Conservation (phyloP, 2,113 vertebrate genomes). For the Upupa epops region DNA sequence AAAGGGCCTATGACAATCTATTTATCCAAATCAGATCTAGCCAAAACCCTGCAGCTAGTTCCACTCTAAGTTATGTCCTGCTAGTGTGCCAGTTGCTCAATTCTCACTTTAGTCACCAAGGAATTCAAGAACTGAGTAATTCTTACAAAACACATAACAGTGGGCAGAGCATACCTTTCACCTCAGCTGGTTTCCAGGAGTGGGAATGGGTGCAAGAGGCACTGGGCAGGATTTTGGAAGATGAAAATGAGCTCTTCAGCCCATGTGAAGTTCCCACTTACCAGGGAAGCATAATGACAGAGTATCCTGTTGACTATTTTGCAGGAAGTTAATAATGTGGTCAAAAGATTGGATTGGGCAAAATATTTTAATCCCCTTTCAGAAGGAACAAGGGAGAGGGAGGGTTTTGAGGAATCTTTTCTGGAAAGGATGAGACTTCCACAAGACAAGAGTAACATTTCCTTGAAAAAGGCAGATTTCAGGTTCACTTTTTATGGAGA, state of each 20-base stretch:
- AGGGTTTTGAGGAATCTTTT: background rate
- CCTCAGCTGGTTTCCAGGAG: background rate
- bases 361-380: background rate
- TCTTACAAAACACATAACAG: fast-evolving
- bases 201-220: fast-evolving
- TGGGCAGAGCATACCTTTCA: fast-evolving
- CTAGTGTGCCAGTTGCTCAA: background rate
- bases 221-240: background rate
- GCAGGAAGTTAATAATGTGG: background rate
- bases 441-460: background rate
- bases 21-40: background rate
- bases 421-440: background rate
- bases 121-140: background rate
- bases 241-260: fast-evolving
- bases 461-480: background rate
- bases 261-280: background rate
- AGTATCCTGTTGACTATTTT: background rate
- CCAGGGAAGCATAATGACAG: background rate
- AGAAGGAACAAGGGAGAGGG: background rate
- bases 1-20: background rate
- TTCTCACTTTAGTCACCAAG: background rate
- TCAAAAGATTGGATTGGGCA: background rate
- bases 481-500: background rate
- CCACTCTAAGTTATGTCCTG: background rate
- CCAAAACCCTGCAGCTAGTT: background rate